Conservation (phyloP, 2,113 vertebrate species). For the Syngnathus floridae region DNA sequence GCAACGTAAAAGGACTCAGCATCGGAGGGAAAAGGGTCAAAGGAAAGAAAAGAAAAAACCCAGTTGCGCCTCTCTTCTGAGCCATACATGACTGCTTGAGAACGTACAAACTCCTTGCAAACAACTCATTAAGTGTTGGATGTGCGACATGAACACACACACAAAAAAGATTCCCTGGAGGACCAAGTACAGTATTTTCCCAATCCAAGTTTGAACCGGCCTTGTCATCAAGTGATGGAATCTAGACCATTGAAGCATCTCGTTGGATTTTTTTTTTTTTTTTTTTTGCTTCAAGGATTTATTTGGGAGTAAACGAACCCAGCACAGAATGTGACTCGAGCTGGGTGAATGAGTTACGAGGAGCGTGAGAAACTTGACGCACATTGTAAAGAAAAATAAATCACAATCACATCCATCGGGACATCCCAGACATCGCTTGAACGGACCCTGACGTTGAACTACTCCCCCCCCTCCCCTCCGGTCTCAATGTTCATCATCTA, state of each 20-base stretch:
- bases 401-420: slow-evolving; percentile 69
- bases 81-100: slow-evolving; percentile 97
- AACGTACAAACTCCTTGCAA: slow-evolving; percentile 97
- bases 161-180: slow-evolving; percentile 77
- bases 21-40: slow-evolving; percentile 83
- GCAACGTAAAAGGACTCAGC: slow-evolving; percentile 89
- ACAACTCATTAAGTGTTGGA: slow-evolving; percentile 91
- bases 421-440: slow-evolving; percentile 68
- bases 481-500: slow-evolving; percentile 78
- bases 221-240: slow-evolving; percentile 70
- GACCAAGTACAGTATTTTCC: slow-evolving; percentile 94
- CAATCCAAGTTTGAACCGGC: slow-evolving; percentile 73
- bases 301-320: slow-evolving; percentile 64
- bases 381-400: slow-evolving; percentile 69
- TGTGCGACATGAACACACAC: slow-evolving; percentile 74
- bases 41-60: slow-evolving; percentile 50
- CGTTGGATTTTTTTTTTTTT: slow-evolving; percentile 70
- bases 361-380: slow-evolving; percentile 51
- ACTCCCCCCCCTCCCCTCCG: slow-evolving; percentile 68
- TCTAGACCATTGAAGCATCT: slow-evolving; percentile 83
- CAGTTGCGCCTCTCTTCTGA: slow-evolving; percentile 96
- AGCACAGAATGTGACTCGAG: slow-evolving; percentile 62
- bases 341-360: slow-evolving; percentile 64
- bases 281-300: slow-evolving; percentile 81
- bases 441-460: slow-evolving; percentile 64